Base-by-base conservation (phyloP, 2,797 vertebrate species). In the Tapera naevia region DNA sequence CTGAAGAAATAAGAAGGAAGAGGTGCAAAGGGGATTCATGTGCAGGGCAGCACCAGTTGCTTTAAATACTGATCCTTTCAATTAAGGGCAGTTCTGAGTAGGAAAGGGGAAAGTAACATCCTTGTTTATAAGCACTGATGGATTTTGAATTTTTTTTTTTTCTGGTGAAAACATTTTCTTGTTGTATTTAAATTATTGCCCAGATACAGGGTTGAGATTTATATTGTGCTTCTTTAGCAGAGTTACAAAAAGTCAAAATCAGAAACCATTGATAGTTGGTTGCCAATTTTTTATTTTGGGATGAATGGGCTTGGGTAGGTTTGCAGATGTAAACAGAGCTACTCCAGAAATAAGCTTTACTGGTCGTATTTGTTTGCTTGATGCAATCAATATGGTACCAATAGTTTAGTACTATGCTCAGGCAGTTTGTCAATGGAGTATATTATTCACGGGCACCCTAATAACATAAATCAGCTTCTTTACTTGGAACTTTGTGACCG, bases 41-140 rank as follows among this genome's bases (percentile, higher is more conserved):
- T 92, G 83, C 95, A 89, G 93, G 87, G 94, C 90, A 93, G 91
- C 93, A 66, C 87, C 70, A 85, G 93, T 89, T 97, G 92, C 95
- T 96, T 96, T 93, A 97, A 91, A 96, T 93, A 86, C 93, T 67
- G 89, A 93, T 91, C 89, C 95, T 95, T 96, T 96, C 93, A 95
- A 80, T 95, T 96, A 94, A 81, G 76, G 78, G 61, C 0, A 2
- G 91, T 41, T 91, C 78, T 94, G 75, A 95, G 96, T 95, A 96
- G 96, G 95, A 93, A 94, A 92, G 85, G 94, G 95, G 93, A 97
- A 97, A 93, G 92, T 86, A 95, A 93, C 95, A 96, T 97, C 95
- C 87, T 95, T 91, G 93, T 96, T 97, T 97, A 94, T 96, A 89
- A 94, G 88, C 62, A 61, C 72, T 69, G 71, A 74, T 84, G 72